Evolutionary conservation across 2,113 vertebrate species (phyloP).

Genomic region (Nestor notabilis): DNA sequence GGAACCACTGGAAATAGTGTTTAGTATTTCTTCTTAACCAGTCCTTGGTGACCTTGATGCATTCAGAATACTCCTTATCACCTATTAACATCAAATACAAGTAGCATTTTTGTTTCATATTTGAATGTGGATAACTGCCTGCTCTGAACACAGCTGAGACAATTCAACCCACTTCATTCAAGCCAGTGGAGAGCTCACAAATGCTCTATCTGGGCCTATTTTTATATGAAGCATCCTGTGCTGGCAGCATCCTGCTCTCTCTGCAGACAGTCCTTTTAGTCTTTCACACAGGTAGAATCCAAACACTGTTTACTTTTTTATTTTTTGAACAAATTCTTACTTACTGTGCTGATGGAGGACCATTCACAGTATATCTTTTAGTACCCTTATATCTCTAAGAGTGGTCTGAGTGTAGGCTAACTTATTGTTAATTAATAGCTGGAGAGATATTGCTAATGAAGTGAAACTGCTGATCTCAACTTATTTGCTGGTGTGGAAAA

Average conservation of each 20-base stretch:
- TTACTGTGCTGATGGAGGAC: neutral
- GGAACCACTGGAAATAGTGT: fast-evolving
- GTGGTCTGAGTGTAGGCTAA: neutral
- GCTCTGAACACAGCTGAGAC: neutral
- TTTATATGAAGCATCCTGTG: neutral
- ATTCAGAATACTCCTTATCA: neutral
- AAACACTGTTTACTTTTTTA: neutral
- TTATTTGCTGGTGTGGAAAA: neutral
- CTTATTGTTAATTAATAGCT: neutral
- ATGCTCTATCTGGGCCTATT: neutral
- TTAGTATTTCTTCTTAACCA: neutral
- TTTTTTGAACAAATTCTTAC: neutral
- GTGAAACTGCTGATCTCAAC: neutral
- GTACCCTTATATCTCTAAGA: neutral
- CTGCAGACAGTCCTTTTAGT: neutral
- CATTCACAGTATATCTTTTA: neutral
- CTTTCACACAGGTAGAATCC: neutral
- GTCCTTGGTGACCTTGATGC: neutral
- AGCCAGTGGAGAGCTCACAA: neutral
- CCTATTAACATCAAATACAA: neutral
- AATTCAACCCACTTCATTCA: neutral
- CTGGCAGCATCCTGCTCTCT: neutral
- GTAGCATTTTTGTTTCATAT: neutral
- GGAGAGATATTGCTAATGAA: neutral
- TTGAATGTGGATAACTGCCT: neutral